Base-by-base conservation (phyloP, 2,113 vertebrate species). In the Centropus unirufus region DNA sequence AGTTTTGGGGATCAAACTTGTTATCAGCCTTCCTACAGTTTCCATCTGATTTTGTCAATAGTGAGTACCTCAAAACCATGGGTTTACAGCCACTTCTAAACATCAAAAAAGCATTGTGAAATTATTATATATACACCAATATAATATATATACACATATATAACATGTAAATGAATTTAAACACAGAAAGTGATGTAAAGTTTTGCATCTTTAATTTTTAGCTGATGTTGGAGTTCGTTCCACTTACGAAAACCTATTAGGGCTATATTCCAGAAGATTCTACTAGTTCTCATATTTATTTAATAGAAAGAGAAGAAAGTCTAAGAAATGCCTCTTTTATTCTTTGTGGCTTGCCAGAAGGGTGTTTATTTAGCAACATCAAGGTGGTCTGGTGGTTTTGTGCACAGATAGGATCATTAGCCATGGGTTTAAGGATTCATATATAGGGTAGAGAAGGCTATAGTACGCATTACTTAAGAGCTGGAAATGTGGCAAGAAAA, bases 21-120 rank as follows among this genome's bases (percentile, higher is more conserved):
- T 96, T 97, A 95, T 96, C 95, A 75, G 83, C 66, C 73, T 96
- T 96, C 92, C 90, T 90, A 93, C 92, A 93, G 94, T 83, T 92
- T 83, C 52, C 93, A 92, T 80, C 84, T 88, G 55, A 47, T 67
- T 94, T 72, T 93, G n/a, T 94, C 88, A 86, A 44, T 59, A 81
- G 55, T 34, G 63, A 83, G 76, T 24, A 54, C 68, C 83, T 90
- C 85, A 95, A 77, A 95, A 30, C 79, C 49, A 23, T 17, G 59
- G 83, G 75, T 57, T 89, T 77, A 12, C 34, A 86, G 44, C 52
- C 49, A 21, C 34, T 83, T 74, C 3, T 13, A 72, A 92, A 62
- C 22, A 64, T 47, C 46, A 70, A 58, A 36, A 68, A 69, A 19
- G 12, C 51, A 68, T 40, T 16, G 5, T 34, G 23, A 26, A 59